phyloP scores from a whole-genome alignment of 2,888 invertebrate species.

The Lasioglossum malachurum region DNA sequence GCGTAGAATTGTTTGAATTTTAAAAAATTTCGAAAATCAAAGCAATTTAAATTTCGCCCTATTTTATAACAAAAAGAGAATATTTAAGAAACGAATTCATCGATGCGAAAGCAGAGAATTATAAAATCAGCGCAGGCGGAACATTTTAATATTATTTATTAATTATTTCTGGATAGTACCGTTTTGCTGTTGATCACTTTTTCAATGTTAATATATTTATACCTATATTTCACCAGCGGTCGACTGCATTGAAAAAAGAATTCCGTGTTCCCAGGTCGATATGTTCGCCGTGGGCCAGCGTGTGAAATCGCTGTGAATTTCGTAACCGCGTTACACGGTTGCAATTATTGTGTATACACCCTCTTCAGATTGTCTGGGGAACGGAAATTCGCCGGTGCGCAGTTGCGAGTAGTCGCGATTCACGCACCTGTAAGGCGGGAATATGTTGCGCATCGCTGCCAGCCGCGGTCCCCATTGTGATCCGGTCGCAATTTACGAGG shows the following conservation, averaged over 20 bases:
- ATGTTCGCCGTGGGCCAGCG: neutral
- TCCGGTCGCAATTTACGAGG: conserved; percentile 44
- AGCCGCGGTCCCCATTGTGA: conserved; percentile 43
- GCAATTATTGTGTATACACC: conserved; percentile 20
- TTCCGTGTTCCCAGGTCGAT: neutral
- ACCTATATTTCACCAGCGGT: neutral
- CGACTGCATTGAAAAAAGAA: neutral
- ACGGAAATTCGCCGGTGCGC: conserved; percentile 5
- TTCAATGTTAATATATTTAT: neutral
- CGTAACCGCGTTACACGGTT: neutral
- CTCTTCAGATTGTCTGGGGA: neutral
- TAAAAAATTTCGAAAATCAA: too few species aligned
- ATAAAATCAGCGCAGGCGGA: too few species aligned
- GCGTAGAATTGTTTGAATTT: too few species aligned
- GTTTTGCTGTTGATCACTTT: neutral
- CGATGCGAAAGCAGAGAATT: too few species aligned
- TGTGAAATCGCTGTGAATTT: conserved; percentile 7
- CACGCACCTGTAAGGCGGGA: conserved; percentile 36
- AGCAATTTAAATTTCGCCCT: too few species aligned
- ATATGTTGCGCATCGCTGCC: conserved; percentile 55
- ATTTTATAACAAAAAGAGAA: too few species aligned
- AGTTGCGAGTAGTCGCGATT: conserved; percentile 2
- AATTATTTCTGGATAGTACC: too few species aligned
- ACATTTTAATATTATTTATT: too few species aligned
- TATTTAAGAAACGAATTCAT: too few species aligned